These are phyloP conservation scores for Aselliscus stoliczkanus DNA, from an alignment of 2,797 vertebrate species.

Conservation along the genomic window DNA sequence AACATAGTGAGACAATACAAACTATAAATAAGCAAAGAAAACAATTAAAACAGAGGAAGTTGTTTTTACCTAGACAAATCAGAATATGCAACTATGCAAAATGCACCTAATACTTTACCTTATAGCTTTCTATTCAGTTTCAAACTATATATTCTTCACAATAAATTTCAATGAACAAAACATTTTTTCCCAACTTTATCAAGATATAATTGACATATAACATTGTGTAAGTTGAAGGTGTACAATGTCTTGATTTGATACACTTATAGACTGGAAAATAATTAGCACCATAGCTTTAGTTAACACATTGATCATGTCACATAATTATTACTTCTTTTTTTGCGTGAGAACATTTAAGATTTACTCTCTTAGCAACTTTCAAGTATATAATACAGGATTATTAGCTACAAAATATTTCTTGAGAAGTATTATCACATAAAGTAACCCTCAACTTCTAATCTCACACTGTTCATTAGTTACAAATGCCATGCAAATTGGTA, in stretches of 20 bases:
- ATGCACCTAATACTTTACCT: background rate
- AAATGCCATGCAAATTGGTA: background rate
- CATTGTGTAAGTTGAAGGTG: background rate
- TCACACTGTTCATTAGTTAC: constrained; percentile 19
- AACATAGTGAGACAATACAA: background rate
- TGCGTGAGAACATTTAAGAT: background rate
- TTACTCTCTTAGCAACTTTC: background rate
- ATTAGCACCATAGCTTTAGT: background rate
- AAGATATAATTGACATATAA: background rate
- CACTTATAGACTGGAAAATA: background rate
- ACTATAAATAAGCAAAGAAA: background rate
- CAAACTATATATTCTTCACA: background rate
- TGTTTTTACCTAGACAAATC: constrained; percentile 13
- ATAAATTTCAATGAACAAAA: background rate
- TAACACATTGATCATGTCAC: background rate
- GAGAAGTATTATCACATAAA: background rate
- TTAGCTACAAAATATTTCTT: background rate
- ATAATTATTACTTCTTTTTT: background rate
- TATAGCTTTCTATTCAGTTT: constrained; percentile 3
- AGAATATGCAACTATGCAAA: background rate
- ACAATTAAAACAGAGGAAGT: background rate
- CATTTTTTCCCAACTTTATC: background rate
- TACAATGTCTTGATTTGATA: background rate
- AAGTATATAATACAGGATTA: background rate
- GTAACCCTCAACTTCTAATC: background rate